Evolutionary conservation across 1,140 invertebrate genomes (phyloP).

Genomic region (Cydia fagiglandana): DNA sequence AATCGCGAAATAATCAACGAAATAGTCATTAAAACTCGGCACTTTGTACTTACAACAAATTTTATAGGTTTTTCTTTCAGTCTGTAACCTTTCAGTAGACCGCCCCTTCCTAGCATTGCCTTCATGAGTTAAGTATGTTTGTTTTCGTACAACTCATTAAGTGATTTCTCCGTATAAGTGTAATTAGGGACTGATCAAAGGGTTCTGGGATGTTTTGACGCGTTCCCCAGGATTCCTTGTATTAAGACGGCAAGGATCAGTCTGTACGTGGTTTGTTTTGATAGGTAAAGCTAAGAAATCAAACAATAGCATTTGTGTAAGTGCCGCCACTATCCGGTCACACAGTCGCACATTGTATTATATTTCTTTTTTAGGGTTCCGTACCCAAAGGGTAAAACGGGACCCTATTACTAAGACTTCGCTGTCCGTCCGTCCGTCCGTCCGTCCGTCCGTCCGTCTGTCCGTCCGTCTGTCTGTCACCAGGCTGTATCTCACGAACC

Average conservation of each 20-base stretch:
- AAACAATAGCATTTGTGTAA: slow-evolving; percentile 6
- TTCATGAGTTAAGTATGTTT: slow-evolving; percentile 30
- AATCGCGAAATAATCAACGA: not conserved
- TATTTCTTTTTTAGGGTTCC: too few species aligned
- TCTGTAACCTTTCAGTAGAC: not conserved
- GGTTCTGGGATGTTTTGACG: slow-evolving; percentile 60
- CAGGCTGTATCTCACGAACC: too few species aligned
- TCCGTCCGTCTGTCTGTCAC: too few species aligned
- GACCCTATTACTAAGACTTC: too few species aligned
- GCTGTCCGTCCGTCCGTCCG: too few species aligned
- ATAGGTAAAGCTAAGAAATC: slow-evolving; percentile 21
- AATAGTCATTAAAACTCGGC: not conserved
- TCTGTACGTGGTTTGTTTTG: slow-evolving; percentile 35
- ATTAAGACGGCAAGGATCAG: slow-evolving; percentile 40
- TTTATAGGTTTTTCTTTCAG: not conserved
- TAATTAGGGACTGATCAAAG: slow-evolving; percentile 68
- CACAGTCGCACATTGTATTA: not conserved
- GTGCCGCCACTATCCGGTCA: slow-evolving; percentile 2
- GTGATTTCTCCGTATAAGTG: slow-evolving; percentile 61
- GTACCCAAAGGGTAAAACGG: too few species aligned
- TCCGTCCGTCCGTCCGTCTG: too few species aligned
- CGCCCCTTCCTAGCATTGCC: slow-evolving; percentile 19
- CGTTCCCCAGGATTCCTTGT: slow-evolving; percentile 48
- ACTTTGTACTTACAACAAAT: not conserved
- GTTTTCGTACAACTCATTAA: slow-evolving; percentile 68